These are phyloP conservation scores for Microcebus murinus DNA, from an alignment of 2,113 vertebrate species.

Conservation along the genomic window DNA sequence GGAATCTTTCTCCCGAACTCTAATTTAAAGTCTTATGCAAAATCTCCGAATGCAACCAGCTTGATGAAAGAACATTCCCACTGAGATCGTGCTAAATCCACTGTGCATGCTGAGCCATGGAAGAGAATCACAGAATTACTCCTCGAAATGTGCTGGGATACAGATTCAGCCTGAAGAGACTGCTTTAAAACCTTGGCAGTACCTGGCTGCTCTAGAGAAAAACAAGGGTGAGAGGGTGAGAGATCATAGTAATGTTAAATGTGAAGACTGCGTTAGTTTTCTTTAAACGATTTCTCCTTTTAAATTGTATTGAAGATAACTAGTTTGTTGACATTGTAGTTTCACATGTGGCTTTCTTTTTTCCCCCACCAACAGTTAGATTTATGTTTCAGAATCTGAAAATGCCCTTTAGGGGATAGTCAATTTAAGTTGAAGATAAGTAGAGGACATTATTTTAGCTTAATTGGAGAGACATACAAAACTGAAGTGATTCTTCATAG, in stretches of 20 bases:
- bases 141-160: not conserved
- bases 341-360: not conserved
- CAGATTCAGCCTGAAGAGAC: not conserved
- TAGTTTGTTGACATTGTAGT: not conserved
- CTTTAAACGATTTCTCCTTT: not conserved
- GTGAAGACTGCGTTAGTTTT: not conserved
- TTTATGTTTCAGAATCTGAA: conserved; percentile 26
- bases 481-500: not conserved
- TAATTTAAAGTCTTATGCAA: not conserved
- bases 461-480: not conserved
- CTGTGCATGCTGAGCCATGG: fast-evolving
- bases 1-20: not conserved
- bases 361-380: not conserved
- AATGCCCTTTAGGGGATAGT: not conserved
- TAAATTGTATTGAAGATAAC: not conserved
- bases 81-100: not conserved
- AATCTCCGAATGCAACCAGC: not conserved
- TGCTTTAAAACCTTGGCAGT: not conserved
- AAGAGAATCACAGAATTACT: not conserved
- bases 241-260: not conserved
- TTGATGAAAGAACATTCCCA: not conserved
- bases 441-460: not conserved
- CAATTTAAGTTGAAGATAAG: conserved; percentile 41
- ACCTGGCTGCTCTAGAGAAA: not conserved
- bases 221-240: not conserved